Conservation (phyloP, 2,888 invertebrate species). For the Trachelus tabidus region DNA sequence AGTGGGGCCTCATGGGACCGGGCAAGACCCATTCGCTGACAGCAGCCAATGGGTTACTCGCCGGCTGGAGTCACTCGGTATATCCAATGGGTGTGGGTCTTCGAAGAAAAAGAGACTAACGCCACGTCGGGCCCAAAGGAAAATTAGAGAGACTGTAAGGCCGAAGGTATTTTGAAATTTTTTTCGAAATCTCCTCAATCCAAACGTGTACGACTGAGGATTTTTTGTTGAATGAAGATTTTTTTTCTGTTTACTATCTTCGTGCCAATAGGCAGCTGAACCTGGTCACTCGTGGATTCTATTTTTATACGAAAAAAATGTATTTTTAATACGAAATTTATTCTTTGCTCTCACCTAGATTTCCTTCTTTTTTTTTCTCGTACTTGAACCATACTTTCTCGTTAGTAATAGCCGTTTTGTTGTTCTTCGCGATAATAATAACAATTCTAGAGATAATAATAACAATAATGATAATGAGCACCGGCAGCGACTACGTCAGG, state of each 20-base stretch:
- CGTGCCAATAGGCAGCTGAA: neutral
- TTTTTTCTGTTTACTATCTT: neutral
- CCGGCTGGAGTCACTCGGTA: neutral
- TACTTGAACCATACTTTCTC: neutral
- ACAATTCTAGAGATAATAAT: neutral
- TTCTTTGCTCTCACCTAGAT: neutral
- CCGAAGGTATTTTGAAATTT: neutral
- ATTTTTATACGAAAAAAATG: neutral
- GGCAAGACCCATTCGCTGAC: neutral
- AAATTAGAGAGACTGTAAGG: neutral
- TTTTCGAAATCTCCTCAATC: neutral
- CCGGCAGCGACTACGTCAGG: neutral
- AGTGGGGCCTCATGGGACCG: neutral
- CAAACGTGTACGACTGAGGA: neutral
- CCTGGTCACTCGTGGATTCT: neutral
- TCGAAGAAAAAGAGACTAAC: neutral
- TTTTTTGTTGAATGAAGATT: neutral
- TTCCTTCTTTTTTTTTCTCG: neutral
- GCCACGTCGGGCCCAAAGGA: neutral
- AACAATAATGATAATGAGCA: neutral
- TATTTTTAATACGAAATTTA: neutral
- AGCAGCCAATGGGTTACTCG: neutral
- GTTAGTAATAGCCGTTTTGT: neutral
- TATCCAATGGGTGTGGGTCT: neutral
- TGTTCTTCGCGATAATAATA: no score